Base-by-base conservation (phyloP, 2,888 invertebrate species). In the Tanytarsus gracilentus region DNA sequence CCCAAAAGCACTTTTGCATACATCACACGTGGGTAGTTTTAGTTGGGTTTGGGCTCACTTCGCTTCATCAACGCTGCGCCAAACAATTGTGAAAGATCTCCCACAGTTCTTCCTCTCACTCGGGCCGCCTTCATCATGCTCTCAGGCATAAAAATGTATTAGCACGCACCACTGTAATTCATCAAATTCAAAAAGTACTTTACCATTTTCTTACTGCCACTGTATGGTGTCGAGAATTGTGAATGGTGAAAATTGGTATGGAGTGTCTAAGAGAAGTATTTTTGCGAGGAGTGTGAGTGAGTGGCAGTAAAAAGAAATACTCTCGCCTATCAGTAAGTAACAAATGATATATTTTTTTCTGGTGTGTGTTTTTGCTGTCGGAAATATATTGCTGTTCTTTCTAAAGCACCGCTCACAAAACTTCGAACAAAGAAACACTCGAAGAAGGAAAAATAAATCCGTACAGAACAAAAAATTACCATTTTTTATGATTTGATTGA, bases 401-500 rank as follows among this genome's bases (percentile, higher is more conserved):
- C 14, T 8, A 21, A n/a, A n/a, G n/a, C n/a, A n/a, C n/a, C n/a
- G n/a, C n/a, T n/a, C 27, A 39, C 23, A 33, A 25, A 40, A 55
- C 14, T 16, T 9, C 30, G 21, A 44, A 44, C 36, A 36, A 36
- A 36, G 36, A 36, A 36, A 36, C 16, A 16, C 16, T 14, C n/a
- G 36, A 36, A 36, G n/a, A 36, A 36, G 16, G 16, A 36, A 18
- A 44, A 44, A 23, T 44, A 44, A 44, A 44, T 44, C 44, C 44
- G 16, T 44, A 44, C 44, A 18, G 16, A 44, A n/a, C 8, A 30
- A 51, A 40, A 58, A 58, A 48, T 58, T 58, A 58, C 58, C 58
- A 58, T 58, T 58, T 58, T 58, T 58, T 58, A 58, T 48, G 44
- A 44, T 58, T 58, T 58, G 58, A 58, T 58, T 58, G 58, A 58